Percentiles rank a stretch among this genome's conserved stretches.
Conservation (phyloP, 2,888 invertebrate species). For the Lepidonotus clava region DNA sequence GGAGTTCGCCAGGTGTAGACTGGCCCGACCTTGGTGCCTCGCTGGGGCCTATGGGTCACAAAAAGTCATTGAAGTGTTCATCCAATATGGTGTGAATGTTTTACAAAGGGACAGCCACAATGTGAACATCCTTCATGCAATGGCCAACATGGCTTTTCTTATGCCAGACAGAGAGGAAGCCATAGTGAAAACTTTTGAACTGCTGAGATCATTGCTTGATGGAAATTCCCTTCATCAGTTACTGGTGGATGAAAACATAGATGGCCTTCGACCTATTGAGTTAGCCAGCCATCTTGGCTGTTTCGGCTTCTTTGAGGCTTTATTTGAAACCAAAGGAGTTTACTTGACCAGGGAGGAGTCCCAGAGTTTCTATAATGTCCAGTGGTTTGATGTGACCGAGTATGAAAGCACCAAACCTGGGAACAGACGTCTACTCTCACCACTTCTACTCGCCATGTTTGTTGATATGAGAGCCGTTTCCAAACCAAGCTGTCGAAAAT, state of each 20-base stretch:
- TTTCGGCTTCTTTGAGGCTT: conserved; percentile 34
- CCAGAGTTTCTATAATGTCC: conserved; percentile 23
- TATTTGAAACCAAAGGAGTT: conserved; percentile 55
- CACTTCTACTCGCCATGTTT: conserved; percentile 15
- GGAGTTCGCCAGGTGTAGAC: not conserved
- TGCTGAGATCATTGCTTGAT: conserved; percentile 19
- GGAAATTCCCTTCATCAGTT: not conserved
- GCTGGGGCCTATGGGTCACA: conserved; percentile 33
- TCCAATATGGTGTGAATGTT: conserved; percentile 48
- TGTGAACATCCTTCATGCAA: conserved; percentile 52
- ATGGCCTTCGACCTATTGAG: conserved; percentile 56
- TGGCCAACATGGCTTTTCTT: conserved; percentile 33
- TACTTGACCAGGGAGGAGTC: conserved; percentile 46
- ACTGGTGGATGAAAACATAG: conserved; percentile 31
- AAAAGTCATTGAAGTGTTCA: conserved; percentile 16
- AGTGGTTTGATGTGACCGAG: conserved; percentile 58
- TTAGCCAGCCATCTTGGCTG: conserved; percentile 49
- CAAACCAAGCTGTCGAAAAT: not conserved
- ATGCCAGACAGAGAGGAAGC: not conserved
- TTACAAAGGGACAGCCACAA: conserved; percentile 8
- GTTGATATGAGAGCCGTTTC: not conserved
- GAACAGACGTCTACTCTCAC: conserved; percentile 43
- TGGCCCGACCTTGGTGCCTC: conserved; percentile 4
- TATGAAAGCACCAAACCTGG: conserved; percentile 52
- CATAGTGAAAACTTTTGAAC: conserved; percentile 17